A percentile compares a stretch with the other conserved stretches of the same genome.
Conservation (phyloP, 2,113 vertebrate species). For the Podarcis muralis region DNA sequence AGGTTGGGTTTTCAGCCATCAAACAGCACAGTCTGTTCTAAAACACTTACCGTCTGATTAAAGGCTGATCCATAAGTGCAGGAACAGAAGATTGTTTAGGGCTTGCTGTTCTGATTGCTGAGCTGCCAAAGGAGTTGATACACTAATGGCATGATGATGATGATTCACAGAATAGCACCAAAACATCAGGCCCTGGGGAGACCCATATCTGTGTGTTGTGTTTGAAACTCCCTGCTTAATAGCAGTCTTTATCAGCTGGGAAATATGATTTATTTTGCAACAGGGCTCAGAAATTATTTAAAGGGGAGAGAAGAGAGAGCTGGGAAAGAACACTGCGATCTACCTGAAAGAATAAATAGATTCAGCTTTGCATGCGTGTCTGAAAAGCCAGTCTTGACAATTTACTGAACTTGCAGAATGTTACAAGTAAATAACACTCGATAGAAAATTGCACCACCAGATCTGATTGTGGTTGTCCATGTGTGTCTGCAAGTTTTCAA, state of each 20-base stretch:
- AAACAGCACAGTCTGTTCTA: neutral
- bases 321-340: neutral
- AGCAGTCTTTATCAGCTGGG: slow-evolving; percentile 14
- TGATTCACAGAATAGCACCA: slow-evolving; percentile 42
- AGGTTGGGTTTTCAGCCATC: neutral
- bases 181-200: slow-evolving; percentile 45
- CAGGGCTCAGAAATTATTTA: slow-evolving; percentile 1
- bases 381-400: slow-evolving; percentile 37
- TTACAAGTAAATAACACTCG: slow-evolving; percentile 26
- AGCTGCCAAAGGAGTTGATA: slow-evolving; percentile 31
- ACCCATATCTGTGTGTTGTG: slow-evolving; percentile 13
- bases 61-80: neutral
- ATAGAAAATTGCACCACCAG: slow-evolving; percentile 39
- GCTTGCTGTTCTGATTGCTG: neutral
- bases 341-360: slow-evolving; percentile 17
- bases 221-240: slow-evolving; percentile 30
- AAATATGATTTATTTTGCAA: slow-evolving; percentile 2
- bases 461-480: slow-evolving; percentile 10
- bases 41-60: neutral
- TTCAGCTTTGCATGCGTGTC: neutral
- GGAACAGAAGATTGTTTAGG: neutral
- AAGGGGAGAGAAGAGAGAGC: neutral
- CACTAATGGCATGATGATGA: neutral
- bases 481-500: slow-evolving; percentile 41
- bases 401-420: slow-evolving; percentile 36